Percentiles rank a stretch among this genome's conserved stretches.
phyloP scores from a whole-genome alignment of 2,888 invertebrate species.

The Metacarcinus magister region DNA sequence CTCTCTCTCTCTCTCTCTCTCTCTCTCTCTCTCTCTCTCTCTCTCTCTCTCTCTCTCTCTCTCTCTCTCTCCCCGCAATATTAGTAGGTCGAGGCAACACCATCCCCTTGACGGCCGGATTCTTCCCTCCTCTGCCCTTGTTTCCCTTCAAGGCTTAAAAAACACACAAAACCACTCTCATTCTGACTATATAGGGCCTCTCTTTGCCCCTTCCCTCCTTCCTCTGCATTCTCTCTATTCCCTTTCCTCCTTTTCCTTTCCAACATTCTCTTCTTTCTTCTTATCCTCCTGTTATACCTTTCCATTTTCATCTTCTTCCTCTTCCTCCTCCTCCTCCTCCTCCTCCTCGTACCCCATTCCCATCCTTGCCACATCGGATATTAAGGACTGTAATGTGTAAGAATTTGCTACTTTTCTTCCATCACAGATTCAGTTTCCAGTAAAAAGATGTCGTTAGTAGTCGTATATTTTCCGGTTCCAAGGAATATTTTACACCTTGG shows the following conservation, averaged over 20 bases:
- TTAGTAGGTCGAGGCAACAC: not conserved
- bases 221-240: not conserved
- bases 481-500: not conserved
- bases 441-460: not conserved
- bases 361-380: not conserved
- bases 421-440: not conserved
- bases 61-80: not conserved
- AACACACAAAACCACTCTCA: constrained; percentile 22
- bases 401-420: not conserved
- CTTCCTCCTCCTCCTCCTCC: not conserved
- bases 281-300: not conserved
- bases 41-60: constrained; percentile 48
- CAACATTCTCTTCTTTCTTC: not conserved
- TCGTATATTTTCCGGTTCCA: not conserved
- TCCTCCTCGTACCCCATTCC: not conserved
- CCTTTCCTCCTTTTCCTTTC: not conserved
- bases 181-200: not conserved
- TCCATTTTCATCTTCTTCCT: not conserved
- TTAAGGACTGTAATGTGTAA: not conserved
- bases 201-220: not conserved
- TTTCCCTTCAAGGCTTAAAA: not conserved
- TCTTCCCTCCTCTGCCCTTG: not conserved
- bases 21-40: constrained; percentile 48
- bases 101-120: not conserved
- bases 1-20: constrained; percentile 18